Conservation (phyloP, 2,113 vertebrate genomes). For the Tringa solitaria region DNA sequence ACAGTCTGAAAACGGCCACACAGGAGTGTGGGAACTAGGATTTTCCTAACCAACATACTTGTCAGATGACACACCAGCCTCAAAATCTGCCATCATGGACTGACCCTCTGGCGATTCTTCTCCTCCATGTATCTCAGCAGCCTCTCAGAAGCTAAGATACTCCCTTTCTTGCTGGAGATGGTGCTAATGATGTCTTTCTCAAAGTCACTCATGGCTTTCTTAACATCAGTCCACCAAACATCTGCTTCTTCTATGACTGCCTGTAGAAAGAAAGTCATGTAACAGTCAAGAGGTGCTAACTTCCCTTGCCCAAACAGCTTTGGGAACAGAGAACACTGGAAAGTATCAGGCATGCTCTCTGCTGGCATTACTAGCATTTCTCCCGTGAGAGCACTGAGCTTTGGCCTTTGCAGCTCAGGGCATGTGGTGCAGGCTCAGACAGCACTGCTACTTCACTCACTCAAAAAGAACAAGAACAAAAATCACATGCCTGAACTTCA, state of each 20-base stretch:
- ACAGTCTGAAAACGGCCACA: background rate
- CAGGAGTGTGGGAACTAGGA: background rate
- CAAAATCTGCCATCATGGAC: background rate
- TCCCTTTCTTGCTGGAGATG: conserved; percentile 67
- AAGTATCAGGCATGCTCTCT: background rate
- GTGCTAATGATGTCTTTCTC: conserved; percentile 71
- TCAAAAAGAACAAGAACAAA: background rate
- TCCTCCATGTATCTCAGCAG: conserved; percentile 77
- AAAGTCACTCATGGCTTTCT: conserved; percentile 73
- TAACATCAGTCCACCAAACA: conserved; percentile 63
- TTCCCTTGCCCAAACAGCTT: background rate
- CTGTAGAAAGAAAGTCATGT: conserved; percentile 32
- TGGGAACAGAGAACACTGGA: background rate
- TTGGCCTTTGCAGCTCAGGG: background rate
- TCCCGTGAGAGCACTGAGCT: background rate
- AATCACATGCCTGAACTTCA: background rate
- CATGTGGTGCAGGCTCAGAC: background rate
- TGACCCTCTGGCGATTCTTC: conserved; percentile 72
- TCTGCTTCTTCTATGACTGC: conserved; percentile 77
- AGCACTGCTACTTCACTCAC: background rate
- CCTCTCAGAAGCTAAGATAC: conserved; percentile 70
- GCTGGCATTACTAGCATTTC: background rate
- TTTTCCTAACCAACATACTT: background rate
- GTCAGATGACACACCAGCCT: background rate
- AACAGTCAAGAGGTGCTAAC: background rate